phyloP scores from a whole-genome alignment of 2,888 invertebrate genomes.

The Ophion ellenae region DNA sequence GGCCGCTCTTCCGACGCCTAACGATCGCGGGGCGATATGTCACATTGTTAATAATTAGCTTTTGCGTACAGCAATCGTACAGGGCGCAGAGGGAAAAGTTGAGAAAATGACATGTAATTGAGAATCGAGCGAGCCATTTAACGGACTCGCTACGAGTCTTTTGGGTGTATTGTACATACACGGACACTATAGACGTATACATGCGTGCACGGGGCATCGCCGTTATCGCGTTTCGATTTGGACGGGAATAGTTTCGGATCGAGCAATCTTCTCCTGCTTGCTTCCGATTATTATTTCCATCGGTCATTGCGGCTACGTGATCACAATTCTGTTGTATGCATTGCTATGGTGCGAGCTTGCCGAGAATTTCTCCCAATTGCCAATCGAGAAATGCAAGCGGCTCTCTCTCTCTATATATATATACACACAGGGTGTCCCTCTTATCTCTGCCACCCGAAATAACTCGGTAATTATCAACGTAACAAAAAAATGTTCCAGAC shows the following conservation, averaged over 20 bases:
- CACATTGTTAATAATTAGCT: constrained; percentile 18
- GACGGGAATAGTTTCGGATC: constrained; percentile 55
- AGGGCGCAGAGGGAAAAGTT: constrained; percentile 1
- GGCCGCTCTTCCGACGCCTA: neutral
- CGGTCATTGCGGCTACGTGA: constrained; percentile 61
- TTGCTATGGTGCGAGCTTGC: constrained; percentile 8
- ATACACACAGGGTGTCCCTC: no score
- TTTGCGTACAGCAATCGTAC: neutral
- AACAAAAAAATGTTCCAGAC: no score
- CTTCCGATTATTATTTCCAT: constrained; percentile 64
- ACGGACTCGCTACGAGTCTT: neutral
- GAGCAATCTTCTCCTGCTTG: constrained; percentile 62
- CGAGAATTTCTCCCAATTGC: constrained; percentile 42
- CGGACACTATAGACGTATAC: neutral
- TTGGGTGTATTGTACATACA: neutral
- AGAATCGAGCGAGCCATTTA: neutral
- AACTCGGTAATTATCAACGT: no score
- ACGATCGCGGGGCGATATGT: neutral
- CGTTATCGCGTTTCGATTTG: constrained; percentile 59
- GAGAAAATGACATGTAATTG: neutral
- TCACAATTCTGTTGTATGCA: constrained; percentile 54
- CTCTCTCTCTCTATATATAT: neutral
- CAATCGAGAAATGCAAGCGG: constrained; percentile 47
- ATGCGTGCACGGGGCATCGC: neutral
- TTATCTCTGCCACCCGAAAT: no score